Base-by-base conservation (phyloP, 2,888 invertebrate genomes). In the Abrostola triplasia region DNA sequence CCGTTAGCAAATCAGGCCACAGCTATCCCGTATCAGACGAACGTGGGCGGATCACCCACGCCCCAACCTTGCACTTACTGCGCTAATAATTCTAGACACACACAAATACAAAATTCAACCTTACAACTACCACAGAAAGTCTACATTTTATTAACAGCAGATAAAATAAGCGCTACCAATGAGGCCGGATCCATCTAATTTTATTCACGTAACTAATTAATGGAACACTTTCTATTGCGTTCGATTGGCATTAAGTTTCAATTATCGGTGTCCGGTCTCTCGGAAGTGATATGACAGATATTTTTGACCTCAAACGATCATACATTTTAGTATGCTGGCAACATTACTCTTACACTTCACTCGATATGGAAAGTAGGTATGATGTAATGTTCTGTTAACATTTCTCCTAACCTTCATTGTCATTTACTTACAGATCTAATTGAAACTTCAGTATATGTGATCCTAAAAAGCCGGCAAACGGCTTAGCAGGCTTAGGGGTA, bases 141-240 rank as follows among this genome's bases (percentile, higher is more conserved):
- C 7, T 7, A 47, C 24, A 13, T 47, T 47, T 5, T 0, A 47
- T 12, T 6, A 5, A 5, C 44, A 0, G 44, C 13, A 6, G 24
- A 24, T 44, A 6, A 47, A 24, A 13, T 13, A 13, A 47, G 24
- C 24, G 12, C 7, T 42, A 24, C 24, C 44, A 47, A 24, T 47
- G 44, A 24, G 44, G 44, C 44, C 44, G 24, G 13, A 12, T 42
- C 42, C 4, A 42, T 47, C 44, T 47, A 47, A 47, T 47, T 47
- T 47, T 47, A 9, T 47, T 47, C 24, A 47, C 44, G 44, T 47
- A 47, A 47, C 44, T 47, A 24, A 47, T 24, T 24, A 47, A 24
- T 47, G 9, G 44, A 47, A 24, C 13, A 24, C 44, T 47, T 47
- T 47, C 44, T 47, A 47, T 24, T 47, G 9, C 13, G 44, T 6